A percentile compares a stretch with the other conserved stretches of the same genome.
Conservation (phyloP, 1,140 invertebrate species). For the Macrobrachium nipponense region DNA sequence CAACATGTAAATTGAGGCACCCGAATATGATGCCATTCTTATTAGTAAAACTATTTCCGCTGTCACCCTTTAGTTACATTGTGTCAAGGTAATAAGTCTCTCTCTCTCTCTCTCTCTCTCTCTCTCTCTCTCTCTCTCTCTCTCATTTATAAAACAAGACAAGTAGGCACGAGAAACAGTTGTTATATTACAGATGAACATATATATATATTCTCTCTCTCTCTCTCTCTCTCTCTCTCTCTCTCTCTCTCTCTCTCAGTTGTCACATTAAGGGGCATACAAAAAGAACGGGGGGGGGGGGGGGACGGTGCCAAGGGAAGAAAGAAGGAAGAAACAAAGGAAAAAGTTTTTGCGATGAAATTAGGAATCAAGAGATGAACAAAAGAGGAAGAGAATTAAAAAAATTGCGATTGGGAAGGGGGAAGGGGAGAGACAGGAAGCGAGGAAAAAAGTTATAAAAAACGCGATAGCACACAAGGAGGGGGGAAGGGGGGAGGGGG, state of each 20-base stretch:
- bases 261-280: neutral
- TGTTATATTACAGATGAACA: no score
- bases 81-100: neutral
- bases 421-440: no score
- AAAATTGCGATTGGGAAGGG: no score
- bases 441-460: neutral
- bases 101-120: conserved; percentile 1
- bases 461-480: neutral
- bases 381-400: neutral
- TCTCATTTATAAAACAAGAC: neutral
- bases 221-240: neutral
- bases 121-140: conserved; percentile 1
- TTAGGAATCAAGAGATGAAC: neutral
- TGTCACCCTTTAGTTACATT: no score
- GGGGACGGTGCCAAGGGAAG: neutral
- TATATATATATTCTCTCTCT: no score
- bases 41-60: no score
- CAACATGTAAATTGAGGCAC: no score
- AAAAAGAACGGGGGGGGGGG: neutral
- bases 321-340: neutral
- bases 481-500: no score
- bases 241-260: neutral
- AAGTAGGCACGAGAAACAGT: neutral
- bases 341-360: neutral
- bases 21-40: no score